A percentile compares a stretch with the other conserved stretches of the same genome.
phyloP scores from a whole-genome alignment of 2,888 invertebrate genomes.

The Cephus sareptanus region DNA sequence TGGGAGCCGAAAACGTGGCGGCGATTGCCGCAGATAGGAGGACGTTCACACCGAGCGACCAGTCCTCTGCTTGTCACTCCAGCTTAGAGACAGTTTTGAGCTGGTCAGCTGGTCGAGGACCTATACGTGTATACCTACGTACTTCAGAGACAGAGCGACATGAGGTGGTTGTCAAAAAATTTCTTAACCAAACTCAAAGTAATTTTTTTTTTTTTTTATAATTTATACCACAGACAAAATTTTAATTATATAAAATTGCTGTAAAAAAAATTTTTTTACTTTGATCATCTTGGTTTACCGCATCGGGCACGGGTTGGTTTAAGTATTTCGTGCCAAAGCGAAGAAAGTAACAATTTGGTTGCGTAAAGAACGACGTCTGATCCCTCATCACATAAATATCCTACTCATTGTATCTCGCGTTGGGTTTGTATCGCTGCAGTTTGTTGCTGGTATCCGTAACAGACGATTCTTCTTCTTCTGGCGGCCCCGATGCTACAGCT shows the following conservation, averaged over 20 bases:
- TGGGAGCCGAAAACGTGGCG: slow-evolving; percentile 43
- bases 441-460: background rate
- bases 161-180: no score
- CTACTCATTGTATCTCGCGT: background rate
- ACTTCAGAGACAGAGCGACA: no score
- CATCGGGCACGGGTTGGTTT: no score
- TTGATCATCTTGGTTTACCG: background rate
- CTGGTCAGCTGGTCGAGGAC: background rate
- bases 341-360: no score
- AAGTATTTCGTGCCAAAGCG: no score
- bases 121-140: no score
- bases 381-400: background rate
- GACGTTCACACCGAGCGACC: slow-evolving; percentile 1
- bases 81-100: background rate
- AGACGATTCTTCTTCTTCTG: background rate
- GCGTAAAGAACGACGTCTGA: no score
- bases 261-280: background rate
- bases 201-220: no score
- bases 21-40: slow-evolving; percentile 39
- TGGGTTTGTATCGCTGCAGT: background rate
- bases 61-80: background rate
- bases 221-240: no score
- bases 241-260: no score
- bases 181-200: no score
- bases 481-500: no score